Percentiles rank a stretch among this genome's conserved stretches.
phyloP scores from a whole-genome alignment of 1,140 invertebrate species.

The Anastatus disparis region DNA sequence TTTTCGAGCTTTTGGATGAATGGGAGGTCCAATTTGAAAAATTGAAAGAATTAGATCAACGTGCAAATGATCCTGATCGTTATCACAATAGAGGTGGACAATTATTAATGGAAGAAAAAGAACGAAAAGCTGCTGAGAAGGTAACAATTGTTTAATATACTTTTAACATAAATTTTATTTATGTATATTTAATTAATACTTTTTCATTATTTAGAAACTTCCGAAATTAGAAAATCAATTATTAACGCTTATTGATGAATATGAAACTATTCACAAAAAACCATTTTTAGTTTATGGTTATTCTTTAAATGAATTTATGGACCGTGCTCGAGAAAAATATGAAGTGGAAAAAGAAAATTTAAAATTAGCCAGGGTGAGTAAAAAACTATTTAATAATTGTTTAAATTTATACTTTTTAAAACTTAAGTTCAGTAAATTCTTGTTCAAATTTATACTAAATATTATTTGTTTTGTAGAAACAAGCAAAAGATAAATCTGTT shows the following conservation, averaged over 20 bases:
- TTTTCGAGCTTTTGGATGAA: constrained; percentile 74
- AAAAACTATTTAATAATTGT: constrained; percentile 9
- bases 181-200: background rate
- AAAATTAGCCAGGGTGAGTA: constrained; percentile 56
- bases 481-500: constrained; percentile 56
- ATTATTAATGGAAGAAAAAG: constrained; percentile 84
- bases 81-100: constrained; percentile 87
- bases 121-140: constrained; percentile 78
- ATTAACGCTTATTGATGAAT: constrained; percentile 67
- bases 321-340: constrained; percentile 68
- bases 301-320: constrained; percentile 68
- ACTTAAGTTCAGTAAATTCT: background rate
- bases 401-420: constrained; percentile 4
- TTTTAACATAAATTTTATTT: background rate
- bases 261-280: constrained; percentile 65
- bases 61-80: constrained; percentile 79
- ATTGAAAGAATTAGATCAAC: constrained; percentile 76
- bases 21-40: constrained; percentile 74
- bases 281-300: constrained; percentile 72
- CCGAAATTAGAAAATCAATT: constrained; percentile 76
- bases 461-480: constrained; percentile 48
- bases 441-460: background rate
- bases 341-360: constrained; percentile 56
- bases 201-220: constrained; percentile 59
- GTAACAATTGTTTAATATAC: constrained; percentile 48